Base-by-base conservation (phyloP, 2,888 invertebrate genomes). In the Chymomyza procnemis region DNA sequence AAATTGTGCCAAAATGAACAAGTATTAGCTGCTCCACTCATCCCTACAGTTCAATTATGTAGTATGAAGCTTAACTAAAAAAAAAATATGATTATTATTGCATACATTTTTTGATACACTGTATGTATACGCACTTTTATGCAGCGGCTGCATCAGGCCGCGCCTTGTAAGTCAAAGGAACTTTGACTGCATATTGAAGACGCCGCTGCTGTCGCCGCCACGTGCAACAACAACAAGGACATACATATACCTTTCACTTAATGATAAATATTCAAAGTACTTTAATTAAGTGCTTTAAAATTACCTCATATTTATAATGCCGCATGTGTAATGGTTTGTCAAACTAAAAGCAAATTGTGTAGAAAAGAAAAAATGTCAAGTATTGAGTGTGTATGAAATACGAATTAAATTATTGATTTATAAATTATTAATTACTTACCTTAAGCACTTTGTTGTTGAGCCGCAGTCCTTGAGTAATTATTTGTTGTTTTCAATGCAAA, bases 71-170 rank as follows among this genome's bases (percentile, higher is more conserved):
- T 4, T 6, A 2, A 26, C 26, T 26, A 26, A 6, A 26, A 26
- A 26, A 26, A 26, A 6, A 26, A 26, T 6, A 26, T 26, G 8
- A 1, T 26, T 26, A 26, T 26, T 6, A 8, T 26, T 26, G 26
- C 26, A 26, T 26, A 26, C 26, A 26, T 26, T 26, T n/a, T 26
- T 2, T 18, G 46, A 62, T 58, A 62, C 47, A 57, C 71, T 64
- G 54, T 64, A 68, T 59, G 61, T 48, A 21, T 74, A 69, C 73
- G 46, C 8, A 46, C 16, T 26, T 55, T 26, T n/a, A 22, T 47
- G 60, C 50, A 21, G 5, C 19, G 1, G 54, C 19, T 8, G 8
- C 1, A 18, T 16, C 50, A 50, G 50, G 50, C 14, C 50, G 50
- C 50, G 50, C 50, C 50, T 50, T 19, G 16, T 9, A 50, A 18